Evolutionary conservation across 1,140 invertebrate genomes (phyloP), one percentile per base, ranked within the genome.

Genomic region (Pseudomyrmex concolor): DNA sequence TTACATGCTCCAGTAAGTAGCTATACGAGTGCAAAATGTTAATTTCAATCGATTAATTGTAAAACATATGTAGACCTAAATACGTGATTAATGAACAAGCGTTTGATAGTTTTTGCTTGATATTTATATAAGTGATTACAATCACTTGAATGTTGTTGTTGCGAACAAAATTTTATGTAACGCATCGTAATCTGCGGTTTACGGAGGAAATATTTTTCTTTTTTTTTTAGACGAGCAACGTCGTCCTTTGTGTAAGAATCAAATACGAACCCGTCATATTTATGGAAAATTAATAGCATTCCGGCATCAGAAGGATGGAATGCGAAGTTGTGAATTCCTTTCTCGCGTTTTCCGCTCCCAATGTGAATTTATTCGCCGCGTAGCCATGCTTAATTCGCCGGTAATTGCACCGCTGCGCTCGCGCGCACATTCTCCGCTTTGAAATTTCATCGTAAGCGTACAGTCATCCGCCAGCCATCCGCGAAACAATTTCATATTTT

Each of bases 281-380:
- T 83, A 76, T 76, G 60, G 72, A 74, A 59, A 83, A 83, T 83
- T 83, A 77, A 83, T 83, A 70, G 72, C 60, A 59, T 74, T 57
- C 81, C 59, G 60, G 50, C 72, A 80, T 74, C 62, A 64, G 72
- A 64, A 55, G 25, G 62, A 64, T 77, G 72, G 73, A 83, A 83
- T 83, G 81, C 81, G 72, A 83, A 83, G 72, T 83, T 83, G 54
- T 76, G 72, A 83, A 83, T 83, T 77, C 81, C 81, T 77, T 59
- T 50, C 81, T 15, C 71, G 67, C 57, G 78, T 82, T 82, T 73
- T 55, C 78, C 59, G 50, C 50, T 66, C 12, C 50, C 72, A 66
- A 77, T 76, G 62, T 66, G 81, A 83, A 83, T 77, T 83, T 83
- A 83, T 83, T 83, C 62, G 63, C 72, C 60, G 62, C 81, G 66